Percentiles rank a stretch among this genome's conserved stretches.
These are phyloP conservation scores for Aspiorhynchus laticeps DNA, from an alignment of 2,113 vertebrate genomes.

Conservation along the genomic window DNA sequence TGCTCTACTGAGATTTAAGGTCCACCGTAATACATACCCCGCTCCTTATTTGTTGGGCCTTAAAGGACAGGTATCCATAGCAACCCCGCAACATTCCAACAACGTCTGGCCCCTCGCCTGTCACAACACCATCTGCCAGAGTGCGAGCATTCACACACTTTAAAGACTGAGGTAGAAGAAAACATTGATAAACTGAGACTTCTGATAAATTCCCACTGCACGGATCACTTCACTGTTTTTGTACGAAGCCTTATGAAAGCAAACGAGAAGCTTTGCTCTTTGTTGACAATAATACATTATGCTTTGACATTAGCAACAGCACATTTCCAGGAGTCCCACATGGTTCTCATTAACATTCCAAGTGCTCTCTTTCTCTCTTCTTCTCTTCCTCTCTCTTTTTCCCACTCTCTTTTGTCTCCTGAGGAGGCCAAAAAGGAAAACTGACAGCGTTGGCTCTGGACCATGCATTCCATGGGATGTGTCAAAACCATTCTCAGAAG, in stretches of 20 bases:
- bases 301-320: constrained; percentile 19
- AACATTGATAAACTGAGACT: constrained; percentile 70
- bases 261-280: constrained; percentile 31
- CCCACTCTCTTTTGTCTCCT: constrained; percentile 39
- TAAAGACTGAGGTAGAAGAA: constrained; percentile 74
- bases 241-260: constrained; percentile 9
- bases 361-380: neutral
- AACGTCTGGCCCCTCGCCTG: constrained; percentile 63
- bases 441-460: constrained; percentile 41
- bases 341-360: constrained; percentile 56
- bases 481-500: constrained; percentile 38
- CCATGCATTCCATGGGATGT: constrained; percentile 43
- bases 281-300: constrained; percentile 32
- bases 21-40: constrained; percentile 56
- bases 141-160: constrained; percentile 66
- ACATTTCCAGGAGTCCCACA: constrained; percentile 38
- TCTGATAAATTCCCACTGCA: constrained; percentile 70
- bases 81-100: constrained; percentile 66
- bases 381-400: constrained; percentile 29
- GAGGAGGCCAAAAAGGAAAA: constrained; percentile 31
- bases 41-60: constrained; percentile 68
- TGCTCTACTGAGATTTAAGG: constrained; percentile 56
- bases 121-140: constrained; percentile 67
- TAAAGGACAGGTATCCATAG: constrained; percentile 66
- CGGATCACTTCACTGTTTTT: constrained; percentile 20